Base-by-base conservation (phyloP, 2,888 invertebrate species). In the Ichneumon xanthorius region DNA sequence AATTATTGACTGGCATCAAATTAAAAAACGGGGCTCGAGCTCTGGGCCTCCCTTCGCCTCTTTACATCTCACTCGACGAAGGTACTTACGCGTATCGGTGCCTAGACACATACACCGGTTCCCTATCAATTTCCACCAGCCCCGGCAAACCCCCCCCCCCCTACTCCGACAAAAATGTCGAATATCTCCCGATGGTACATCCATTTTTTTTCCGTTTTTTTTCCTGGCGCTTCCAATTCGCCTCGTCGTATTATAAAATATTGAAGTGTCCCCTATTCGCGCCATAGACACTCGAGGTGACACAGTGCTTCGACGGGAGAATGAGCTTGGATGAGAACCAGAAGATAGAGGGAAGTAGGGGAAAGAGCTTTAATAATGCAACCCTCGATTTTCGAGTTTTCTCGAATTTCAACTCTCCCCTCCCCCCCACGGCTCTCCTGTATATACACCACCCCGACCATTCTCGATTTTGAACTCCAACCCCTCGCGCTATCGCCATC, bases 1-100 rank as follows among this genome's bases (percentile, higher is more conserved):
- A 92, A 91, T 92, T 91, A 92, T 91, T 91, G 90, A 92, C 89
- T 89, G 87, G 90, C 90, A 90, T 91, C 88, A 91, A 91, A 91
- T 92, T 92, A 91, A 91, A 91, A 91, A 91, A 82, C 73, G 45
- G 22, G 75, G 78, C 53, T 70, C 19, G 61, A 30, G 14, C 61
- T 30, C 55, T 72, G 75, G 61, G 75, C 81, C 81, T 82, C 77
- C 65, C 81, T 87, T 87, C 88, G 82, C 86, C 85, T 85, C 81
- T 83, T 73, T 83, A 67, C 70, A 61, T 80, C 70, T 67, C 82
- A 50, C 81, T 82, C 55, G 71, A 79, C 65, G 80, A 80, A 80
- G 85, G 85, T 82, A 85, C 85, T 85, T 85, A 80, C 75, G 78
- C 82, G 40, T 82, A 82, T 87, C 87, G 87, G 86, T 88, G 82